Conservation (phyloP, 2,888 invertebrate species). For the Agonopterix heracliana region DNA sequence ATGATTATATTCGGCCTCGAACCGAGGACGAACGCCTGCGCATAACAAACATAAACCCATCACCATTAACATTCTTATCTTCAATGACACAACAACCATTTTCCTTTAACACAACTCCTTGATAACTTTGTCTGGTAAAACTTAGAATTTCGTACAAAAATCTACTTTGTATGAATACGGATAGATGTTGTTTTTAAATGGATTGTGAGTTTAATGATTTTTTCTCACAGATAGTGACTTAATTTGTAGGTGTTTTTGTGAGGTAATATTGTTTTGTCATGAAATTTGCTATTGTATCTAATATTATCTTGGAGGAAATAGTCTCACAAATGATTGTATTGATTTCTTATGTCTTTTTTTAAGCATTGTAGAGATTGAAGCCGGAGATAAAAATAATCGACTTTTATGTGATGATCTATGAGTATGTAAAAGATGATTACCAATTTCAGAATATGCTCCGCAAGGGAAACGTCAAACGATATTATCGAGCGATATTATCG, state of each 20-base stretch:
- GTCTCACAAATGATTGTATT: no score
- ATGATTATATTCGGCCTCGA: constrained; percentile 32
- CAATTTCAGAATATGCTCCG: no score
- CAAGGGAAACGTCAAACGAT: no score
- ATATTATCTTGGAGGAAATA: background rate
- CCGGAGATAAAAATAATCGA: no score
- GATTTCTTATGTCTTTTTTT: no score
- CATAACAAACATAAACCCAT: constrained; percentile 9
- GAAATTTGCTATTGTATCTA: background rate
- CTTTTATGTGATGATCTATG: no score
- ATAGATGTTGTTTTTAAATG: background rate
- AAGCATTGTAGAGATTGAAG: no score
- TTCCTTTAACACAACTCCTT: constrained; percentile 12
- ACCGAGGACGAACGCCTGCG: constrained; percentile 22
- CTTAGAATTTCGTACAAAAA: background rate
- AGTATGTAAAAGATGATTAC: no score
- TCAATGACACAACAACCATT: constrained; percentile 14
- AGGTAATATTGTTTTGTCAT: background rate
- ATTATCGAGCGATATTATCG: no score
- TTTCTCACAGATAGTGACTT: background rate
- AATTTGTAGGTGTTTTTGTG: background rate
- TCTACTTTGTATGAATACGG: background rate
- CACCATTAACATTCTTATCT: constrained; percentile 17
- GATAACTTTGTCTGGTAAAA: background rate
- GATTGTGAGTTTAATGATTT: background rate